Percentiles rank a stretch among this genome's conserved stretches.
These are phyloP conservation scores for Epicauta chinensis DNA, from an alignment of 1,140 invertebrate species.

Conservation along the genomic window DNA sequence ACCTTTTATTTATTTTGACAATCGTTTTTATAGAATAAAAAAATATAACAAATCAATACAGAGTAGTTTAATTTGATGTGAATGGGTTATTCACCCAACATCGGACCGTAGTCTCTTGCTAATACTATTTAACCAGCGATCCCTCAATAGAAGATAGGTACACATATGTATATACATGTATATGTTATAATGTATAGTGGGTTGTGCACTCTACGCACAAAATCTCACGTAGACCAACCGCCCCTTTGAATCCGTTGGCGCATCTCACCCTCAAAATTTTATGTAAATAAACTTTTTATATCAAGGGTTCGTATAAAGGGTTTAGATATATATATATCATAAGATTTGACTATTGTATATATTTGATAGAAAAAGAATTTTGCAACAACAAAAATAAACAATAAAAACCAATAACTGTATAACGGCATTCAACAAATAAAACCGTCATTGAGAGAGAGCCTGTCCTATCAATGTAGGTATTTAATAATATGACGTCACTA, in stretches of 20 bases:
- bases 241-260: too few species aligned
- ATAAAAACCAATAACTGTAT: too few species aligned
- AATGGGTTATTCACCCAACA: conserved; percentile 16
- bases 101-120: conserved; percentile 10
- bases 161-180: too few species aligned
- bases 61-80: conserved; percentile 11
- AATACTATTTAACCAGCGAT: conserved; percentile 15
- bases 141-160: conserved; percentile 10
- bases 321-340: neutral
- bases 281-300: conserved; percentile 8
- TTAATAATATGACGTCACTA: conserved; percentile 33
- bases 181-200: too few species aligned
- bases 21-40: too few species aligned
- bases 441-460: neutral
- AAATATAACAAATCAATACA: conserved; percentile 8
- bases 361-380: too few species aligned
- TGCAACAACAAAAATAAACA: too few species aligned
- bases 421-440: too few species aligned
- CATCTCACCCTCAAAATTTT: conserved; percentile 1
- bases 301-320: conserved; percentile 8
- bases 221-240: conserved; percentile 12
- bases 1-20: too few species aligned
- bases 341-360: too few species aligned
- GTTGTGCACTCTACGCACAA: conserved; percentile 9
- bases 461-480: conserved; percentile 27